Evolutionary conservation across 2,888 invertebrate genomes (phyloP), one percentile per base, ranked within the genome.

Genomic region (Andrena chrysosceles): DNA sequence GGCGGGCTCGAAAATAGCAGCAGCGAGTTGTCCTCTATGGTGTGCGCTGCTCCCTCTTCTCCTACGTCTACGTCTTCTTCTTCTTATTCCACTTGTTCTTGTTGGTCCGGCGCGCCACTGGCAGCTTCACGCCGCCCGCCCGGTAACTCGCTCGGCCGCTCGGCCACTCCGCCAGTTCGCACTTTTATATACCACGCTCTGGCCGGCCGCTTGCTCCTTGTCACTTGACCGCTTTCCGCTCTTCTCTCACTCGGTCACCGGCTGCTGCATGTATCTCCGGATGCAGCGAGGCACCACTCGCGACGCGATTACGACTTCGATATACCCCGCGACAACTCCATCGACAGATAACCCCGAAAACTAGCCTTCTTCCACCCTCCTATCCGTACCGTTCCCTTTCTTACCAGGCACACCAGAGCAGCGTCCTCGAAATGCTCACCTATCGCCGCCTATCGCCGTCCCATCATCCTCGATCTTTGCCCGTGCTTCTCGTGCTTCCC

Each of bases 1-100:
- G 88, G 86, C 87, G 79, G 83, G 72, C 88, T 88, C 88, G 64
- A 87, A 88, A 88, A 88, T 88, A 88, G 88, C 87, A 88, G 85
- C 85, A 81, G 80, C 84, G 76, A 42, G 42, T 81, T 74, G 79
- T 85, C 81, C 84, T 79, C 85, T 85, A 80, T 74, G 85, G 71
- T 73, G 78, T 66, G 72, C 64, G 31, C 42, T 16, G 64, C 78
- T 67, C 42, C 54, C 66, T 67, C 66, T 26, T 48, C 31, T 8
- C 42, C 31, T 26, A 8, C 48, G 4, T 56, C 66, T 26, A 49
- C 66, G 13, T 75, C 68, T 13, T 29, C 33, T 10, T 48, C 64
- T 33, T 54, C 64, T 48, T 73, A 70, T 35, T 82, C 74, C 10
- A 62, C 62, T 68, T 79, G 66, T 64, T 79, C 71, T 67, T 77